Base-by-base conservation (phyloP, 2,113 vertebrate genomes). In the Poeciliopsis turrubarensis region DNA sequence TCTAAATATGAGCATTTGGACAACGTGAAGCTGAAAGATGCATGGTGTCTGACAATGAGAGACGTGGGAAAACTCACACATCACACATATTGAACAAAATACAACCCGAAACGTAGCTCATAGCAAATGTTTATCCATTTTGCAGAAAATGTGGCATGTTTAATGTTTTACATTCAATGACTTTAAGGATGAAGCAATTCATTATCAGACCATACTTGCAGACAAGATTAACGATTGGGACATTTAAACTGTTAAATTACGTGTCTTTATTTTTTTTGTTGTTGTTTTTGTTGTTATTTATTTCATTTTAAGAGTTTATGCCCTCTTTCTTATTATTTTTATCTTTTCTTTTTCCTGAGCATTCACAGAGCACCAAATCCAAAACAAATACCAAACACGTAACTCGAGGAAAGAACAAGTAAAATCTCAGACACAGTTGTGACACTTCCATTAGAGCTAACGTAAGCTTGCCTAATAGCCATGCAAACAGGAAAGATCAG, bases 331-430 rank as follows among this genome's bases (percentile, higher is more conserved):
- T 60, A 17, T 26, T 27, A 37, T 41, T 41, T 41, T 15, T 37
- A n/a, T n/a, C n/a, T n/a, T n/a, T n/a, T n/a, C 88, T 54, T 90
- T 92, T 71, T 83, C 88, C 14, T 92, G 73, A 72, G 89, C 80
- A 63, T 77, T 88, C 11, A 89, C 65, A 91, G 60, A 78, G 12
- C 10, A 37, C 34, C 34, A 37, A 37, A 37, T 37, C 2, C 10
- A 37, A 37, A 37, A 2, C 30, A 92, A 26, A 89, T 86, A 70
- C 84, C 91, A 26, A 91, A 62, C 1, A 89, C 67, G n/a, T 84
- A 86, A 82, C 84, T 89, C 65, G 83, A 93, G 30, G 86, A 77
- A 41, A 92, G 67, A 51, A 90, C 86, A 31, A 79, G 74, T 70
- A 89, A 91, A 68, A 89, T 89, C 79, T 91, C 85, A 75, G 85